A percentile compares a stretch with the other conserved stretches of the same genome.
Conservation (phyloP, 2,113 vertebrate genomes). For the Lepus americanus region DNA sequence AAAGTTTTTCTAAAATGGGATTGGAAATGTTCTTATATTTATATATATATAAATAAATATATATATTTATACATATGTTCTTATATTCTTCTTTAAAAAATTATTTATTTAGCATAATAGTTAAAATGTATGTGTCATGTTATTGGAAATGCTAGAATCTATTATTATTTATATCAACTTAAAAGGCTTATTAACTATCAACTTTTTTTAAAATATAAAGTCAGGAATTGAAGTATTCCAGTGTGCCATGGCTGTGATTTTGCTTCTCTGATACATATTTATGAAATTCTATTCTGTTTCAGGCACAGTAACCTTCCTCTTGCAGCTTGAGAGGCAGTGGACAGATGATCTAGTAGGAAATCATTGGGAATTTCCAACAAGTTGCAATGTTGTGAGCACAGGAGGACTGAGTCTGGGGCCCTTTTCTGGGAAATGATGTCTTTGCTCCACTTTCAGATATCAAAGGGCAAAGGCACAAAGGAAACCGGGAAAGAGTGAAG, state of each 20-base stretch:
- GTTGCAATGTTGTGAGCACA: not conserved
- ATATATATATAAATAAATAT: not conserved
- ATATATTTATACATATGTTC: not conserved
- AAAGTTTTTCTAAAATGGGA: not conserved
- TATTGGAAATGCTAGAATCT: not conserved
- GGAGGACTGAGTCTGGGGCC: not conserved
- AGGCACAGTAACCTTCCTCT: not conserved
- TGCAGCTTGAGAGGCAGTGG: not conserved
- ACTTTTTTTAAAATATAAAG: not conserved
- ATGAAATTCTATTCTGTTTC: not conserved
- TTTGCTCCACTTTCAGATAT: not conserved
- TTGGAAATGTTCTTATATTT: not conserved
- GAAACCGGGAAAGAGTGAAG: not conserved
- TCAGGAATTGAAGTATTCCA: not conserved
- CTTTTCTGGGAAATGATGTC: not conserved
- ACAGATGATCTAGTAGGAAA: not conserved
- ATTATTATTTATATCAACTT: not conserved
- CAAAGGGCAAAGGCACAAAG: not conserved
- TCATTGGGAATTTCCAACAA: not conserved
- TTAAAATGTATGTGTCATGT: not conserved
- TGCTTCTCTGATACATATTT: not conserved
- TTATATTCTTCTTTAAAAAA: not conserved
- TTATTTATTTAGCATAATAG: not conserved
- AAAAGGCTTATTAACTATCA: not conserved
- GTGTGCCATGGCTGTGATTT: not conserved